phyloP scores from a whole-genome alignment of 2,113 vertebrate genomes.

The Pogona vitticeps region DNA sequence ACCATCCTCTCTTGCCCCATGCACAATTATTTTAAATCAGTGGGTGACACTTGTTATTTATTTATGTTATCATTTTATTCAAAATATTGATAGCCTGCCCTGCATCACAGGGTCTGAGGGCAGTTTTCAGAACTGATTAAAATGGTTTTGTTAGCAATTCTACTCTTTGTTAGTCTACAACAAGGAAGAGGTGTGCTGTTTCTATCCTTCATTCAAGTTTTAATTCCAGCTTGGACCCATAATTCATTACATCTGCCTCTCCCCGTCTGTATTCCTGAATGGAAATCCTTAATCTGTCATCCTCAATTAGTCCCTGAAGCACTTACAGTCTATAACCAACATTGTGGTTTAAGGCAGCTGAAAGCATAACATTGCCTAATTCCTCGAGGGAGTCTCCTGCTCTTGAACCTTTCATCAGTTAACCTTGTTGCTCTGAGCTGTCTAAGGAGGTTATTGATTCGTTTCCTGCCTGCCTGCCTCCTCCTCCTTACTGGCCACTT shows the following conservation, averaged over 20 bases:
- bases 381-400: constrained; percentile 40
- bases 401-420: constrained; percentile 49
- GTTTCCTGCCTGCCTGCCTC: background rate
- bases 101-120: too few species aligned
- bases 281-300: background rate
- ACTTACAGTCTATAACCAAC: background rate
- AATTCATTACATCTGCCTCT: constrained; percentile 46
- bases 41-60: background rate
- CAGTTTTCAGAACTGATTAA: too few species aligned
- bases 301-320: constrained; percentile 50
- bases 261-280: constrained; percentile 28
- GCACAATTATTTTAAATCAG: constrained; percentile 4
- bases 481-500: background rate
- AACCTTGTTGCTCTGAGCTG: constrained; percentile 42
- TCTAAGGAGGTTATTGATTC: constrained; percentile 53
- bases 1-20: background rate
- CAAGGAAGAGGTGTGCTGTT: constrained; percentile 3
- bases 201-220: constrained; percentile 10
- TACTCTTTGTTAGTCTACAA: background rate
- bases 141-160: background rate
- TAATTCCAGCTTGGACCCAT: constrained; percentile 16
- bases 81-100: too few species aligned
- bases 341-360: background rate
- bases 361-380: constrained; percentile 28
- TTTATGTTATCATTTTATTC: too few species aligned